Percentiles rank a stretch among this genome's conserved stretches.
These are phyloP conservation scores for Oligia fasciuncula DNA, from an alignment of 2,888 invertebrate species.

Conservation along the genomic window DNA sequence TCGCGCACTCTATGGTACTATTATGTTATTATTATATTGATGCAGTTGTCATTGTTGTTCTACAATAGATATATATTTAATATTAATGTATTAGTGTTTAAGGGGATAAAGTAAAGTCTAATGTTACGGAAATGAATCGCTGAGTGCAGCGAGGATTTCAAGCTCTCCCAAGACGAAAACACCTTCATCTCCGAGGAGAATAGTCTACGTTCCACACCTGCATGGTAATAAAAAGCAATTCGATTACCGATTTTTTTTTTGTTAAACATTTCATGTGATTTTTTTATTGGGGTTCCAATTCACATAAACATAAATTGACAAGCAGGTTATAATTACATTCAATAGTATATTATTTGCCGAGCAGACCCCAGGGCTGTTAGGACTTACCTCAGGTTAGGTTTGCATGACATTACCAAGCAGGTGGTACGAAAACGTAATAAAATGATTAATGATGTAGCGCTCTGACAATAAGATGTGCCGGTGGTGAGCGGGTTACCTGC, in stretches of 20 bases:
- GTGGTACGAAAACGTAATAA: not conserved
- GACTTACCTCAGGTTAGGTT: not conserved
- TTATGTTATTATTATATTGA: too few relatives aligned
- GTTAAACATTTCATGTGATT: not conserved
- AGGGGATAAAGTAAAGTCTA: not conserved
- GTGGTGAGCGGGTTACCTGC: conserved; percentile 27
- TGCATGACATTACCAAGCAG: not conserved
- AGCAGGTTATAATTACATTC: not conserved
- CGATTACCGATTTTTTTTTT: not conserved
- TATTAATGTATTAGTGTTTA: not conserved
- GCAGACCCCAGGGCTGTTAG: not conserved
- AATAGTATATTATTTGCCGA: not conserved
- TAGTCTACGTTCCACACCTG: not conserved
- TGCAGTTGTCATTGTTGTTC: not conserved
- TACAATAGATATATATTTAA: not conserved
- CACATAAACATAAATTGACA: not conserved
- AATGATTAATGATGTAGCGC: not conserved
- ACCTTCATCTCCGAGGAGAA: not conserved
- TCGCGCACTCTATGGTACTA: not conserved
- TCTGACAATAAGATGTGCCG: too few relatives aligned
- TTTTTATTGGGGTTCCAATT: not conserved
- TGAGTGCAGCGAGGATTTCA: not conserved
- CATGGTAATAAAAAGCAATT: not conserved
- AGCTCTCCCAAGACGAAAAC: not conserved
- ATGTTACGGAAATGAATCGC: not conserved